Base-by-base conservation (phyloP, 2,797 vertebrate species). In the Hyperoplus lanceolatus region DNA sequence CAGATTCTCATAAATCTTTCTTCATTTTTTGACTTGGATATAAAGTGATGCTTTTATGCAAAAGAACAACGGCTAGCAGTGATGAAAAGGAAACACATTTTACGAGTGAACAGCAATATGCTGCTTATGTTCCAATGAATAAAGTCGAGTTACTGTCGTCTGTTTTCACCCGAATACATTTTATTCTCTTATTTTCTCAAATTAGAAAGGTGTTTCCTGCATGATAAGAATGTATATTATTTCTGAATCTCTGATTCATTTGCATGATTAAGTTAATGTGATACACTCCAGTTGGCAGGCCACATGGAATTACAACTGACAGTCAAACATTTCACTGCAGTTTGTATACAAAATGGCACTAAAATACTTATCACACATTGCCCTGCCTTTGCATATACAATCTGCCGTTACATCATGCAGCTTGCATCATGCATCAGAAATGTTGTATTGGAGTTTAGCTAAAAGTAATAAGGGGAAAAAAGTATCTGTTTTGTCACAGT, bases 311-410 rank as follows among this genome's bases (percentile, higher is more conserved):
- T 14, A 18, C 50, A 36, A 43, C 21, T 55, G 36, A 36, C 9
- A 48, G 43, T 48, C 51, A 68, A 57, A 65, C 41, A 65, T 59
- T 43, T 38, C 11, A 46, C 1, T 49, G 43, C 13, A 11, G 16
- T 46, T 41, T 58, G 18, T 69, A 7, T 60, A 8, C 4, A n/a
- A 42, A 29, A 29, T 29, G 10, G 41, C n/a, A 18, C 29, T 8
- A 18, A n/a, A 15, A 59, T 61, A 51, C 11, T 18, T n/a, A 36
- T 67, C n/a, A 39, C 15, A 59, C 15, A 59, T 21, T 29, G 8
- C 38, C 8, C 8, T 58, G n/a, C 60, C 8, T 68, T 59, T 68
- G 16, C 66, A 36, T 41, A 62, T 70, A 46, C 36, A 59, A 67
- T 65, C 8, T 39, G n/a, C 5, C 48, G 45, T 67, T 56, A 53